A percentile compares a stretch with the other conserved stretches of the same genome.
These are phyloP conservation scores for Drymodes brunneopygia DNA, from an alignment of 2,113 vertebrate species.

Conservation along the genomic window DNA sequence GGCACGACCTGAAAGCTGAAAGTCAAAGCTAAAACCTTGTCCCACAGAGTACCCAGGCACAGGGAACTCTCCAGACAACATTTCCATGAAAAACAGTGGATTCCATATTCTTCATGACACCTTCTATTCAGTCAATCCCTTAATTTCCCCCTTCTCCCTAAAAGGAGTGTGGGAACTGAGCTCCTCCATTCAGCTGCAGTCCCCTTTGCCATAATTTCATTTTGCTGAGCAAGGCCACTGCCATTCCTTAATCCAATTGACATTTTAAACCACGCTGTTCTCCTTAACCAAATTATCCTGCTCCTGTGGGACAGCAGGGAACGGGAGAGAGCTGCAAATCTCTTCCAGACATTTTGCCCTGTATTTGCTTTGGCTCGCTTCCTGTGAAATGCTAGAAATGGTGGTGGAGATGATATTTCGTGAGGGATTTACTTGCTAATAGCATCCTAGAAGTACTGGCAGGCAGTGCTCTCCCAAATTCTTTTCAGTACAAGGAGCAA, in stretches of 20 bases:
- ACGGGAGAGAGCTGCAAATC: not conserved
- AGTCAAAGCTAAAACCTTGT: fast-evolving
- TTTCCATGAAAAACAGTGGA: not conserved
- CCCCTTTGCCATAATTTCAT: not conserved
- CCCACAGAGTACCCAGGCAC: not conserved
- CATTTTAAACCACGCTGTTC: not conserved
- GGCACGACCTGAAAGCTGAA: not conserved
- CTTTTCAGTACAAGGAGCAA: not conserved
- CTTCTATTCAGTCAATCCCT: not conserved
- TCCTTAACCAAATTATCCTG: not conserved
- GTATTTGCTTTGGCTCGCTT: not conserved
- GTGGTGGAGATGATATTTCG: not conserved
- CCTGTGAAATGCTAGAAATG: not conserved
- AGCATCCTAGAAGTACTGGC: not conserved
- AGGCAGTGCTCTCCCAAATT: not conserved
- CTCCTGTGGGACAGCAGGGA: not conserved
- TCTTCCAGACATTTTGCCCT: not conserved
- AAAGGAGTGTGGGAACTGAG: not conserved
- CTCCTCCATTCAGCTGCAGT: not conserved
- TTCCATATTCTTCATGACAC: not conserved
- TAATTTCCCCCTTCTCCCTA: not conserved
- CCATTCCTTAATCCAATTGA: not conserved
- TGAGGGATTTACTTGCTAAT: not conserved
- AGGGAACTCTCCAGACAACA: fast-evolving
- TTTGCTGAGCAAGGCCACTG: not conserved